phyloP scores from a whole-genome alignment of 1,140 invertebrate species.

The Oryzaephilus surinamensis region DNA sequence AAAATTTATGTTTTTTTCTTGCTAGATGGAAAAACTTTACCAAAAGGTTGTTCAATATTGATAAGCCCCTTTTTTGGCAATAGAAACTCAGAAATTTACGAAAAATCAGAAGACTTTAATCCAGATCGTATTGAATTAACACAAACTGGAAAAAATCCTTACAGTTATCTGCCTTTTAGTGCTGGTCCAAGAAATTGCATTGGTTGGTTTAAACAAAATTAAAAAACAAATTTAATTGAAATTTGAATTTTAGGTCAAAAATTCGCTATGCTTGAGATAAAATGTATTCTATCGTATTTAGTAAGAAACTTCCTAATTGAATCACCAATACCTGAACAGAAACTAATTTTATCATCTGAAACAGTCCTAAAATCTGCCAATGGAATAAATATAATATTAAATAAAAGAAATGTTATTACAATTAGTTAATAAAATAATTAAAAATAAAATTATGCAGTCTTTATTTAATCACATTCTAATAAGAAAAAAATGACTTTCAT shows the following conservation, averaged over 20 bases:
- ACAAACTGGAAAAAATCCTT: slow-evolving; percentile 32
- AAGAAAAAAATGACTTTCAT: no score
- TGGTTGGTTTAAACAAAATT: slow-evolving; percentile 28
- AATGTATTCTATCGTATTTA: slow-evolving; percentile 16
- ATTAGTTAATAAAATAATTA: no score
- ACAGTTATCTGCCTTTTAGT: slow-evolving; percentile 45
- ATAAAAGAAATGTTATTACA: no score
- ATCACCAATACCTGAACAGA: background rate
- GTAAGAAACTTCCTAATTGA: slow-evolving; percentile 12
- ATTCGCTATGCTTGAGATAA: slow-evolving; percentile 23
- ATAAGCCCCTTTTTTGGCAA: slow-evolving; percentile 42
- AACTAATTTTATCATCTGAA: background rate
- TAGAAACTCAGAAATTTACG: slow-evolving; percentile 45
- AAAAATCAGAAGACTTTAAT: slow-evolving; percentile 55
- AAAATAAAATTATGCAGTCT: no score
- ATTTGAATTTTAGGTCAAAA: slow-evolving; percentile 21
- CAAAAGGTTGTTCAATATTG: slow-evolving; percentile 3
- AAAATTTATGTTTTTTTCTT: slow-evolving; percentile 1
- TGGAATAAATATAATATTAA: slow-evolving; percentile 5
- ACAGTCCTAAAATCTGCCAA: slow-evolving; percentile 3
- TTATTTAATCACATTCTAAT: no score
- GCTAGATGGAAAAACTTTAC: slow-evolving; percentile 2
- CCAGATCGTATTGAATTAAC: slow-evolving; percentile 53
- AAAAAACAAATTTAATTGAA: slow-evolving; percentile 1
- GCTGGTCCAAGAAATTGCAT: slow-evolving; percentile 48